Conservation (phyloP, 1,140 invertebrate species). For the Popillia japonica region DNA sequence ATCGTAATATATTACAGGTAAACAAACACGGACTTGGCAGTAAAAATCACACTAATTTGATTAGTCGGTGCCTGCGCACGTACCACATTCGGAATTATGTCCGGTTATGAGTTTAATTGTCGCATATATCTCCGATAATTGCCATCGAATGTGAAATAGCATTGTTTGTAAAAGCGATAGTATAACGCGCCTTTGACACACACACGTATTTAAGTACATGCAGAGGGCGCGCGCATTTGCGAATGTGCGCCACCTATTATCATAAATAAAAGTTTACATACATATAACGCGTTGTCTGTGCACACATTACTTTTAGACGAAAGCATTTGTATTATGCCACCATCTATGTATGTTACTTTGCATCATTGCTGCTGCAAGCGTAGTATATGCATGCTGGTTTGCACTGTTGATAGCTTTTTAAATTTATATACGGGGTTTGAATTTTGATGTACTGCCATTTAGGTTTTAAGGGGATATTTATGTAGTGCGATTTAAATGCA, state of each 20-base stretch:
- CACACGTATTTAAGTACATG: not conserved
- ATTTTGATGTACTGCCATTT: conserved; percentile 8
- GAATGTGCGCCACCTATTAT: not conserved
- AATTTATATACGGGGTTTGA: conserved; percentile 23
- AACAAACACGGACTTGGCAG: not conserved
- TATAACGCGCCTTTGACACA: not conserved
- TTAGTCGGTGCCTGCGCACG: not conserved
- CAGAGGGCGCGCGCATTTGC: not conserved
- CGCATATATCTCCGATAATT: conserved; percentile 33
- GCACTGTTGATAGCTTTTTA: conserved; percentile 5
- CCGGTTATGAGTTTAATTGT: conserved; percentile 22
- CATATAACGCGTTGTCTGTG: no score
- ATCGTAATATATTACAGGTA: not conserved
- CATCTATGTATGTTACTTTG: not conserved
- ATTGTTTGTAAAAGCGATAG: conserved; percentile 17
- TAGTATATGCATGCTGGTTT: not conserved
- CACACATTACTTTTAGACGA: no score
- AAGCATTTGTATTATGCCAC: not conserved
- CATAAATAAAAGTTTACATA: conserved; percentile 29
- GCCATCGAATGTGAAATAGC: conserved; percentile 30
- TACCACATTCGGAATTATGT: conserved; percentile 20
- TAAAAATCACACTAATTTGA: conserved; percentile 13
- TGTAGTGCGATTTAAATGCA: conserved; percentile 9
- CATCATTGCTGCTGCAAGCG: not conserved
- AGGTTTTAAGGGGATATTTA: conserved; percentile 6